Conservation (phyloP, 1,140 invertebrate genomes). For the Sweltsa coloradensis region DNA sequence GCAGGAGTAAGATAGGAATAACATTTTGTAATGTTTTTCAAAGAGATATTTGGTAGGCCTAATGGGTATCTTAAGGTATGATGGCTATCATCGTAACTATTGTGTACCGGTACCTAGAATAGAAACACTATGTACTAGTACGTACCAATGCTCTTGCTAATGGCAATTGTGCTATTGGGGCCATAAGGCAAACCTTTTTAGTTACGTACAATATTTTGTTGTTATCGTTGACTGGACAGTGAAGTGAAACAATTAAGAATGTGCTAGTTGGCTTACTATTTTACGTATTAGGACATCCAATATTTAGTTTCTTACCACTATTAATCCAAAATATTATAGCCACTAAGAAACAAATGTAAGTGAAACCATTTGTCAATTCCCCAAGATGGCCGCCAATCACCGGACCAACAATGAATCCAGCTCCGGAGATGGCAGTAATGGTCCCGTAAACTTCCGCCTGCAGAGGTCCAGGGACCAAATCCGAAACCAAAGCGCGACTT, state of each 20-base stretch:
- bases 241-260: neutral
- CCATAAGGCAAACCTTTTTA: no score
- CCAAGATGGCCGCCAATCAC: conserved; percentile 50
- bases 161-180: neutral
- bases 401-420: conserved; percentile 59
- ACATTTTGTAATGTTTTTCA: neutral
- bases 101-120: no score
- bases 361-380: conserved; percentile 45
- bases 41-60: neutral
- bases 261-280: neutral
- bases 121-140: neutral
- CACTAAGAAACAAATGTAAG: conserved; percentile 33
- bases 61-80: no score
- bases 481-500: conserved; percentile 47
- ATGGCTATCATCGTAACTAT: no score
- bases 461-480: conserved; percentile 37
- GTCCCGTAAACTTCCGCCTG: conserved; percentile 44
- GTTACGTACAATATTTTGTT: neutral
- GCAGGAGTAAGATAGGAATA: conserved; percentile 26
- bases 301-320: conserved; percentile 32
- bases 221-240: neutral
- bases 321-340: conserved; percentile 37
- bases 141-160: neutral
- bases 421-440: conserved; percentile 48
- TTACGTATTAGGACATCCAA: neutral